These are phyloP conservation scores for Lasiurus cinereus DNA, from an alignment of 2,113 vertebrate species.

Conservation along the genomic window DNA sequence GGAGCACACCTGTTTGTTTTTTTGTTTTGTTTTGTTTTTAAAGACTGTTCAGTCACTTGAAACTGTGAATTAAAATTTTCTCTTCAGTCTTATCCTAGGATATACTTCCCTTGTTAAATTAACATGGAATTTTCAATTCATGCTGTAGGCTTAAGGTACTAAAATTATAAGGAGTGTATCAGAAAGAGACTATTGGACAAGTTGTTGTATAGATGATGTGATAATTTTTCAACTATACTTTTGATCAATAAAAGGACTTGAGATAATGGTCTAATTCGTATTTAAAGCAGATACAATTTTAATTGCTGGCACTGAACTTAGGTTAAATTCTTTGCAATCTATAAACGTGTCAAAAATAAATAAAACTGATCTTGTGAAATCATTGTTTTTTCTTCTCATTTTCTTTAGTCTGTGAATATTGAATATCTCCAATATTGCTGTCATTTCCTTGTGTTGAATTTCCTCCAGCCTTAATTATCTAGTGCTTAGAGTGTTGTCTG, in stretches of 20 bases:
- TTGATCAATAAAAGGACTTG: not conserved
- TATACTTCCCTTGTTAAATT: not conserved
- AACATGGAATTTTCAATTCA: not conserved
- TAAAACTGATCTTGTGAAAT: not conserved
- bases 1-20: not conserved
- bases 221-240: not conserved
- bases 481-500: not conserved
- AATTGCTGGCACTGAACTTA: not conserved
- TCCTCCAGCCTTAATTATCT: not conserved
- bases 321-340: not conserved
- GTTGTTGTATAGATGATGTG: not conserved
- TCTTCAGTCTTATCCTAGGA: not conserved
- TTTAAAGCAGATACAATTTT: not conserved
- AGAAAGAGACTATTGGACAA: not conserved
- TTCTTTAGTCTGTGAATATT: not conserved
- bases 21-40: not conserved
- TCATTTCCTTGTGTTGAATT: not conserved
- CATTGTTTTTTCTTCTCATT: not conserved
- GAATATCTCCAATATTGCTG: not conserved
- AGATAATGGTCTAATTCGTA: not conserved
- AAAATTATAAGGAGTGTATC: not conserved
- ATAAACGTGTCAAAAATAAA: not conserved
- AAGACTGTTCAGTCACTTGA: not conserved
- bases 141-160: not conserved
- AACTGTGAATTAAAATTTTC: constrained; percentile 19